Base-by-base conservation (phyloP, 1,140 invertebrate genomes). In the Dufourea novaeangliae region DNA sequence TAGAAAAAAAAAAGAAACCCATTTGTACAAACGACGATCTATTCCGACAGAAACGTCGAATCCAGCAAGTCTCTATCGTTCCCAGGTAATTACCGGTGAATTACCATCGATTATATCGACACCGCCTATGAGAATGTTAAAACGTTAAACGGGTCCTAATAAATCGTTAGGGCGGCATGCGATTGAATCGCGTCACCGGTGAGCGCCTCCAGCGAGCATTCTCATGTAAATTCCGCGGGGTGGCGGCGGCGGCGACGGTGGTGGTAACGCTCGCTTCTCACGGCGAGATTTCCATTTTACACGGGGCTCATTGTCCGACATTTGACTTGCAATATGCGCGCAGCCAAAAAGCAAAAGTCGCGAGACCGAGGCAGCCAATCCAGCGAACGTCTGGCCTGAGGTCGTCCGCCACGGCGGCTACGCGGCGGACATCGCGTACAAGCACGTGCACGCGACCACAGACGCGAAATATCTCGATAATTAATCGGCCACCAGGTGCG, bases 401-500 rank as follows among this genome's bases (percentile, higher is more conserved):
- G 34, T 63, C 12, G n/a, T 32, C 32, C 73, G 77, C 76, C 74
- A 73, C 69, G 44, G 62, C 62, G 39, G 22, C 46, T 54, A 37
- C n/a, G n/a, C n/a, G 52, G 67, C 66, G 74, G 66, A 72, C 62
- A 71, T 50, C 71, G 73, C 59, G 46, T 64, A 57, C 52, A 52
- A 20, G 76, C 52, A 29, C 37, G 27, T 56, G 52, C 63, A 46
- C 52, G 71, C 73, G 74, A 84, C 82, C 83, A 72, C 83, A 79
- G 79, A 83, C 71, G 80, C 85, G 83, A 85, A 88, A 85, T 89
- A 87, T 88, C 86, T 83, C 84, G 82, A 88, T 88, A 89, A 89
- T 89, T 88, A 89, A 89, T 88, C 83, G 70, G 39, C 57, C 76
- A 68, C 68, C 46, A 78, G 82, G 79, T 79, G 69, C 76, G 69